Percentiles rank a stretch among this genome's conserved stretches.
These are phyloP conservation scores for Stegodyphus dumicola DNA, from an alignment of 1,140 invertebrate species.

Conservation along the genomic window DNA sequence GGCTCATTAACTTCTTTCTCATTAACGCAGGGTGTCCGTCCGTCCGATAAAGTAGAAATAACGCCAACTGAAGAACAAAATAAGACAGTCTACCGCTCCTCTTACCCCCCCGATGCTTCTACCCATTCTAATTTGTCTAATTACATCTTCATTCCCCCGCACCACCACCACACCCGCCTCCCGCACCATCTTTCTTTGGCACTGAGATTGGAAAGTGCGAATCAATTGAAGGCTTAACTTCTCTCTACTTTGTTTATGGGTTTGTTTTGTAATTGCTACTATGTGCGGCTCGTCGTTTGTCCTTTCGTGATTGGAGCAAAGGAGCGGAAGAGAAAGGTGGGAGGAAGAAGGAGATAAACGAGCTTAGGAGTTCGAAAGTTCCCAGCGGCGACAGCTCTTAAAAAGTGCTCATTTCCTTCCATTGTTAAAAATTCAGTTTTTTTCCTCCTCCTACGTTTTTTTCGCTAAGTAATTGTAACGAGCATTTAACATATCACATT, in stretches of 20 bases:
- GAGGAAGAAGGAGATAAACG: neutral
- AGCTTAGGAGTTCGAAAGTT: neutral
- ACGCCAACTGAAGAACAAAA: constrained; percentile 47
- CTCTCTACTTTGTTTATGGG: constrained; percentile 55
- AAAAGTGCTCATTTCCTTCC: neutral
- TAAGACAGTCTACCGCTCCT: constrained; percentile 22
- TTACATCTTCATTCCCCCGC: constrained; percentile 44
- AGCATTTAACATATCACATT: too few relatives aligned
- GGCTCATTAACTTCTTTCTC: constrained; percentile 53
- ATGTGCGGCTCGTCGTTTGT: constrained; percentile 38
- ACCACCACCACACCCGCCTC: neutral
- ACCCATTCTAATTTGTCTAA: constrained; percentile 53
- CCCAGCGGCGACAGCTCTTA: neutral
- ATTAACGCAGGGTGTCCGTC: constrained; percentile 33
- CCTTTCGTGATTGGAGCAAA: constrained; percentile 37
- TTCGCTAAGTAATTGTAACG: too few relatives aligned
- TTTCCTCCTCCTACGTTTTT: neutral
- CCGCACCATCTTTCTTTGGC: constrained; percentile 3
- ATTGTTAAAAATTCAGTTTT: neutral
- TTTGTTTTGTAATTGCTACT: constrained; percentile 58
- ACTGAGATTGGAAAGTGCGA: constrained; percentile 29
- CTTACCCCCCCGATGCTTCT: neutral
- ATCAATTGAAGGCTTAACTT: constrained; percentile 57
- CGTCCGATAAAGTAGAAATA: constrained; percentile 55
- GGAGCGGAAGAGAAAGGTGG: neutral